Conservation (phyloP, 1,140 invertebrate genomes). For the Polypedilum vanderplanki region DNA sequence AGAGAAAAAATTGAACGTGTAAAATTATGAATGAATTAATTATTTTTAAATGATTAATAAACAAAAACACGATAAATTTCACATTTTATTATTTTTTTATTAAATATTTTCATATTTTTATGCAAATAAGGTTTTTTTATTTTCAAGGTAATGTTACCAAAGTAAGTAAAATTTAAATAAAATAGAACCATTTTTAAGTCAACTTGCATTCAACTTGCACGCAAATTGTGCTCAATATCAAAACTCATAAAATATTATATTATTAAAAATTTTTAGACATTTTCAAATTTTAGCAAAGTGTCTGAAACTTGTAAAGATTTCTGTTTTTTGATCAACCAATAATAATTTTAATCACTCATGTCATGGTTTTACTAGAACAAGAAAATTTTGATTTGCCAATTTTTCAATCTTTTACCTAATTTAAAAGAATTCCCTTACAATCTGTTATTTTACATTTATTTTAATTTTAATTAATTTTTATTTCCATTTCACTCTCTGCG, state of each 20-base stretch:
- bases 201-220: too few relatives aligned
- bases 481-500: background rate
- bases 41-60: constrained; percentile 20
- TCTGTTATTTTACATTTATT: background rate
- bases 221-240: background rate
- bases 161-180: too few relatives aligned
- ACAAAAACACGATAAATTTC: constrained; percentile 14
- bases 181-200: too few relatives aligned
- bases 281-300: too few relatives aligned
- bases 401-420: too few relatives aligned
- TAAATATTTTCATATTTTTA: constrained; percentile 11
- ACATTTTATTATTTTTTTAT: constrained; percentile 13
- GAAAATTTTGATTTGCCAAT: too few relatives aligned
- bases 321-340: too few relatives aligned
- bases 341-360: too few relatives aligned
- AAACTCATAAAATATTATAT: too few relatives aligned
- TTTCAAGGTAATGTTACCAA: background rate
- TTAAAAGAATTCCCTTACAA: too few relatives aligned
- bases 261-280: background rate
- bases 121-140: background rate
- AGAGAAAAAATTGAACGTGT: background rate
- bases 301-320: too few relatives aligned
- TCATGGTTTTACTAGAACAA: too few relatives aligned
- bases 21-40: background rate
- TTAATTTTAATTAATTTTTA: constrained; percentile 20